Conservation (phyloP, 2,888 invertebrate genomes). For the Helicoverpa assulta region DNA sequence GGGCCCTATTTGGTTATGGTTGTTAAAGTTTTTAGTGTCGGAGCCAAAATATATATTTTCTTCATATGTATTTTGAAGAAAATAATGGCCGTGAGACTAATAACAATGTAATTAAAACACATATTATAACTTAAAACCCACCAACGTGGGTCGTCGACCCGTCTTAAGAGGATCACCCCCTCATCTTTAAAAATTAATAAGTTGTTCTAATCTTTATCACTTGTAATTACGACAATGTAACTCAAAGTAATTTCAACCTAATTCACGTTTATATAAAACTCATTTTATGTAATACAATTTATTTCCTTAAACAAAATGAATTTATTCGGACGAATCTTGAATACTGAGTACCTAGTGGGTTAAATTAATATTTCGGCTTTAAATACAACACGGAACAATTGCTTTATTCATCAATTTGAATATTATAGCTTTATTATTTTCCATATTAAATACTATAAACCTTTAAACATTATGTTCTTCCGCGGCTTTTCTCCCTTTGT, state of each 20-base stretch:
- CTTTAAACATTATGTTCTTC: neutral
- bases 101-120: too few species aligned
- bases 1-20: neutral
- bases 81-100: too few species aligned
- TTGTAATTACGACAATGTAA: constrained; percentile 2
- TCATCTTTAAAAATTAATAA: too few species aligned
- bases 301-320: constrained; percentile 82
- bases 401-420: constrained; percentile 57
- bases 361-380: constrained; percentile 65
- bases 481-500: neutral
- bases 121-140: too few species aligned
- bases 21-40: neutral
- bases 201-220: neutral
- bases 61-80: too few species aligned
- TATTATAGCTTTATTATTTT: constrained; percentile 37
- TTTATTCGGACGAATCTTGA: constrained; percentile 64
- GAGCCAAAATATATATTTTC: too few species aligned
- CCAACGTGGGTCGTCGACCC: neutral
- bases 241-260: constrained; percentile 30
- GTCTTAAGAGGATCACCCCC: neutral
- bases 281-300: constrained; percentile 79
- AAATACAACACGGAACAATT: constrained; percentile 66
- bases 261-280: constrained; percentile 74
- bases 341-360: constrained; percentile 75
- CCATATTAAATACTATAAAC: constrained; percentile 3